Conservation (phyloP, 2,888 invertebrate species). For the Scrobipalpa atriplicella region DNA sequence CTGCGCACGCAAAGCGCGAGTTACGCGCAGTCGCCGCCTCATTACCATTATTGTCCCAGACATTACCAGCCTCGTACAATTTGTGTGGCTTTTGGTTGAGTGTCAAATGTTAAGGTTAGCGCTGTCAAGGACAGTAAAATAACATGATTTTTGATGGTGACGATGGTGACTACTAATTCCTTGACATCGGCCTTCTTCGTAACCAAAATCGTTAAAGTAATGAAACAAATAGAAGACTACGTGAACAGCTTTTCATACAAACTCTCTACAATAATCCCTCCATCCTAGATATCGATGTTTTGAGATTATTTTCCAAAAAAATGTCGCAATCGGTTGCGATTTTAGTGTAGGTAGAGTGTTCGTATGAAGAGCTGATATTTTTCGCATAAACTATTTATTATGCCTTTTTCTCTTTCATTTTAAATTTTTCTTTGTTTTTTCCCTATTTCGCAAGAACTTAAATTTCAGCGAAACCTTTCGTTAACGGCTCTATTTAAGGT, state of each 20-base stretch:
- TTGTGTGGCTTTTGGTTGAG: conserved; percentile 12
- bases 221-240: too few relatives aligned
- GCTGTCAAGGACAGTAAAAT: conserved; percentile 20
- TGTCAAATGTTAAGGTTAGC: conserved; percentile 23
- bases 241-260: too few relatives aligned
- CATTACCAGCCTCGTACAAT: conserved; percentile 11
- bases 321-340: too few relatives aligned
- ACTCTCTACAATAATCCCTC: too few relatives aligned
- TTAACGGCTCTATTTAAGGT: conserved; percentile 30
- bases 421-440: not conserved
- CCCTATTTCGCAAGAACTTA: not conserved
- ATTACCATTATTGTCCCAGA: conserved; percentile 27
- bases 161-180: not conserved
- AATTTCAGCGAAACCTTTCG: conserved; percentile 8
- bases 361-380: too few relatives aligned
- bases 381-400: too few relatives aligned
- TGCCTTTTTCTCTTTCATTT: not conserved
- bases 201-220: too few relatives aligned
- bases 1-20: conserved; percentile 52
- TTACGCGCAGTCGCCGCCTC: conserved; percentile 42
- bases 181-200: too few relatives aligned
- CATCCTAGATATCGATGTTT: too few relatives aligned
- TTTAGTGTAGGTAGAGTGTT: too few relatives aligned
- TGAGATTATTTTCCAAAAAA: too few relatives aligned
- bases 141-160: not conserved